These are phyloP conservation scores for Siniperca scherzeri DNA, from an alignment of 2,797 vertebrate species.

Conservation along the genomic window DNA sequence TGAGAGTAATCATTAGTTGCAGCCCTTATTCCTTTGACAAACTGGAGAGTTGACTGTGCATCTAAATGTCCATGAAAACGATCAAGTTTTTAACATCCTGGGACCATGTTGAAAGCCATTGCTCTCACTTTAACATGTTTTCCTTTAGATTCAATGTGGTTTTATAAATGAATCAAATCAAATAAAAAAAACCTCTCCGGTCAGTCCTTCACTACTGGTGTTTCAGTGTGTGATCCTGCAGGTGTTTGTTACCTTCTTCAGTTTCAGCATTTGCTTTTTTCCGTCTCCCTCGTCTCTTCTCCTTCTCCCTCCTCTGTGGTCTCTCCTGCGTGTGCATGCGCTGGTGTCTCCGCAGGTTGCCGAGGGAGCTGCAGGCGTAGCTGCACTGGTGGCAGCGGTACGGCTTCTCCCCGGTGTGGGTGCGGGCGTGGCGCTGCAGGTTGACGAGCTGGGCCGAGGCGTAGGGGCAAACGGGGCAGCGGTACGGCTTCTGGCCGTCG, in stretches of 20 bases:
- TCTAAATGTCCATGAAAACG: too few species aligned
- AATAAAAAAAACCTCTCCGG: too few species aligned
- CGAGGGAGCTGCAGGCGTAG: constrained; percentile 96
- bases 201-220: too few species aligned
- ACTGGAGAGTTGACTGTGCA: too few species aligned
- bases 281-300: constrained; percentile 52
- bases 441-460: constrained; percentile 97
- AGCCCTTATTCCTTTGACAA: too few species aligned
- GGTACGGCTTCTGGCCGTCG: constrained; percentile 96
- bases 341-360: constrained; percentile 96
- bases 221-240: too few species aligned
- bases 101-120: too few species aligned
- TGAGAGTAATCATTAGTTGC: too few species aligned
- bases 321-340: constrained; percentile 93
- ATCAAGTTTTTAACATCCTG: too few species aligned
- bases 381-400: constrained; percentile 92
- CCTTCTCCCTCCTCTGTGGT: constrained; percentile 85
- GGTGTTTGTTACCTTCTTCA: constrained; percentile 58
- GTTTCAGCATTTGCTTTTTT: constrained; percentile 38
- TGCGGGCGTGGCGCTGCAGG: constrained; percentile 94
- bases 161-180: too few species aligned
- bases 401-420: constrained; percentile 97
- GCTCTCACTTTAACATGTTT: too few species aligned
- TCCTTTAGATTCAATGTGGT: too few species aligned
- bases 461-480: constrained; percentile 93